Evolutionary conservation across 2,888 invertebrate genomes (phyloP).

Genomic region (Octodonta nipae): DNA sequence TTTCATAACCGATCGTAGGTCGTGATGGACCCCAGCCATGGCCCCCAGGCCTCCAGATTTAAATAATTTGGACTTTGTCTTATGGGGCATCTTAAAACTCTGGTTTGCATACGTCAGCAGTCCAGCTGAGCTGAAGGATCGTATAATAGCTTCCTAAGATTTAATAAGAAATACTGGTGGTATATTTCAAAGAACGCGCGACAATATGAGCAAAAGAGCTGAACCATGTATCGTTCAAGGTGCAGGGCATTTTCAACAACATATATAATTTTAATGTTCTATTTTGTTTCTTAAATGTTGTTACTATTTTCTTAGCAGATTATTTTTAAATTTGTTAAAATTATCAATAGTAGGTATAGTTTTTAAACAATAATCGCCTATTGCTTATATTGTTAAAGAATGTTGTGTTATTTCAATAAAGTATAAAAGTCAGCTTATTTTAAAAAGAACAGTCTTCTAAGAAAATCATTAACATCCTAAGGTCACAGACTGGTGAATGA

Average conservation of each 20-base stretch:
- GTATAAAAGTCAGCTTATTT: background rate
- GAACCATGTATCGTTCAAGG: background rate
- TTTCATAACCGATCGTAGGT: background rate
- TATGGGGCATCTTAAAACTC: background rate
- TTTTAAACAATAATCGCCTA: background rate
- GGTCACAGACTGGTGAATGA: background rate
- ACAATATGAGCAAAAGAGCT: background rate
- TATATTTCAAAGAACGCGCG: background rate
- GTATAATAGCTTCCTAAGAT: background rate
- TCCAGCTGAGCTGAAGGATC: background rate
- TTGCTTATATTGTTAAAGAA: background rate
- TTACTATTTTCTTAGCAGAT: background rate
- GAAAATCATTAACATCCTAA: background rate
- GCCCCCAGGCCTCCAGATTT: background rate
- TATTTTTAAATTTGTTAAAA: background rate
- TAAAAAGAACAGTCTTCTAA: no score
- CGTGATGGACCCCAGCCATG: no score
- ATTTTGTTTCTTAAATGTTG: no score
- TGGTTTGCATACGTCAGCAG: background rate
- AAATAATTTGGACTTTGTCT: background rate
- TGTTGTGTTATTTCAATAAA: background rate
- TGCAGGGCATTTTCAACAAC: no score
- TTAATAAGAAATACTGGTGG: background rate
- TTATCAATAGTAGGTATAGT: background rate
- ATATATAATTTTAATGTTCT: no score